phyloP scores from a whole-genome alignment of 2,888 invertebrate genomes.

The Sarcophaga caerulescens region DNA sequence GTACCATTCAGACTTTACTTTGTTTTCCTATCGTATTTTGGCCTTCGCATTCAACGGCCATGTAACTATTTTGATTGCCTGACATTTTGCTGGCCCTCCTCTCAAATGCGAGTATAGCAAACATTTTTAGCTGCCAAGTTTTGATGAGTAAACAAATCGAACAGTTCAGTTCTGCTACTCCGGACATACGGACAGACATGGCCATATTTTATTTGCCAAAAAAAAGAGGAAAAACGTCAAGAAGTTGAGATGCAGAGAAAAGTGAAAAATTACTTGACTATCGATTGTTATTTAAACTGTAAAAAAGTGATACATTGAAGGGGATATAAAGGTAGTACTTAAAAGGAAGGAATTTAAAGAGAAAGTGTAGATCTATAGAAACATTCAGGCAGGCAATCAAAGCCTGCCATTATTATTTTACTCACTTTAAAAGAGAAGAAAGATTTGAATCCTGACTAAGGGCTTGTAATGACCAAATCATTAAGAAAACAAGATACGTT shows the following conservation, averaged over 20 bases:
- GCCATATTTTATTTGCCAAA: neutral
- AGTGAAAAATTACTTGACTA: too few relatives aligned
- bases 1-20: neutral
- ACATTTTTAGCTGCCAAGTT: constrained; percentile 43
- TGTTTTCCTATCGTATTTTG: neutral
- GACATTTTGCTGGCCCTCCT: neutral
- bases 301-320: too few relatives aligned
- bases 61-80: neutral
- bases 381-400: too few relatives aligned
- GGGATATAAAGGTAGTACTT: too few relatives aligned
- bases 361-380: too few relatives aligned
- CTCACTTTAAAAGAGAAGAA: too few relatives aligned
- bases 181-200: neutral
- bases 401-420: too few relatives aligned
- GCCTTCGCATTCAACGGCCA: neutral
- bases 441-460: too few relatives aligned
- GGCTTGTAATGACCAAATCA: too few relatives aligned
- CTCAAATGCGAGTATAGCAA: constrained; percentile 1
- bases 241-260: neutral
- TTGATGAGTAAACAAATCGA: constrained; percentile 25
- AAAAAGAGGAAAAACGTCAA: neutral
- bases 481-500: too few relatives aligned
- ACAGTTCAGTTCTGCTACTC: neutral
- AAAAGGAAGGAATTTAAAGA: too few relatives aligned
- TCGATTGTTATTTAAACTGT: too few relatives aligned